These are phyloP conservation scores for Calliopum simillimum DNA, from an alignment of 2,888 invertebrate species.

Conservation along the genomic window DNA sequence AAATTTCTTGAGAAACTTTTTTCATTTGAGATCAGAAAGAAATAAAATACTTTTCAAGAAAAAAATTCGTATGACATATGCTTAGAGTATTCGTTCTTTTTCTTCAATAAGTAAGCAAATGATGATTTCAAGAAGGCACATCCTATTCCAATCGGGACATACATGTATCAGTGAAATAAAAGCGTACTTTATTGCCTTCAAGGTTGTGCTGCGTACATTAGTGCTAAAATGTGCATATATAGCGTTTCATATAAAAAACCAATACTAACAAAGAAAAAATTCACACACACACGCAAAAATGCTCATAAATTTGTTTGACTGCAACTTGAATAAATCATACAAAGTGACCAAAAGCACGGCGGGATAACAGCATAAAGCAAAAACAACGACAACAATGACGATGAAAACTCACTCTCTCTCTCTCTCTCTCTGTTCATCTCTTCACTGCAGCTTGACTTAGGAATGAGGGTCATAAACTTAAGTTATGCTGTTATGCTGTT, in stretches of 20 bases:
- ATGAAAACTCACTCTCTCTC: neutral
- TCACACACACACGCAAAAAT: neutral
- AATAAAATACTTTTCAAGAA: too few relatives aligned
- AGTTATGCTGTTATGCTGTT: slow-evolving; percentile 6
- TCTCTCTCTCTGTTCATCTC: neutral
- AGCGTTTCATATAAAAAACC: neutral
- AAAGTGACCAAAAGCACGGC: slow-evolving; percentile 27
- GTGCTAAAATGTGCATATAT: neutral
- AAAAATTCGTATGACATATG: too few relatives aligned
- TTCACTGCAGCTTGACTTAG: neutral
- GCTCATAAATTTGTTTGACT: slow-evolving; percentile 28
- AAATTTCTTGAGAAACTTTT: too few relatives aligned
- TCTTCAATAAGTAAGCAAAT: too few relatives aligned
- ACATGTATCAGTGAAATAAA: neutral
- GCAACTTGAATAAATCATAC: slow-evolving; percentile 31
- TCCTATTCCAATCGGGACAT: neutral
- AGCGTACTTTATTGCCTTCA: neutral
- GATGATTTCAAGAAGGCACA: too few relatives aligned
- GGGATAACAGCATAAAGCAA: neutral
- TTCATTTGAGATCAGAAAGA: too few relatives aligned
- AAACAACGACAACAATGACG: neutral
- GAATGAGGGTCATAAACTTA: slow-evolving; percentile 14
- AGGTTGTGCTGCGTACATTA: too few relatives aligned
- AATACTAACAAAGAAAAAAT: neutral
- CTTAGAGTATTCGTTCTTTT: too few relatives aligned